These are phyloP conservation scores for Lochmaea crataegi DNA, from an alignment of 2,888 invertebrate species.

Conservation along the genomic window DNA sequence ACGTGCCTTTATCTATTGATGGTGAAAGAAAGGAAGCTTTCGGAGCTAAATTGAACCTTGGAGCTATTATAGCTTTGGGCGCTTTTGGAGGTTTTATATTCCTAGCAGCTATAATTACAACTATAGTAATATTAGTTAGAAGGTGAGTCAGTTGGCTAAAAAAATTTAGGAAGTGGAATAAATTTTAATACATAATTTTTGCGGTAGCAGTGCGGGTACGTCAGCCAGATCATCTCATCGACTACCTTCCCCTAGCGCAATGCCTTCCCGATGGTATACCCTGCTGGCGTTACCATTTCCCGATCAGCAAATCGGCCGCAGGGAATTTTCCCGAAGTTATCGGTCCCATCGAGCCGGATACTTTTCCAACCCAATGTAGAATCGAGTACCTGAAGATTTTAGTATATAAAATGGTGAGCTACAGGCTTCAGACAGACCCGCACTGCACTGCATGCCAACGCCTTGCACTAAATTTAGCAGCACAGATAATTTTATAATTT, in stretches of 20 bases:
- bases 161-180: background rate
- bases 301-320: slow-evolving; percentile 90
- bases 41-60: slow-evolving; percentile 82
- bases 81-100: slow-evolving; percentile 93
- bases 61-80: slow-evolving; percentile 88
- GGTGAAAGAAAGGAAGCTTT: slow-evolving; percentile 70
- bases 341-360: slow-evolving; percentile 84
- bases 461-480: slow-evolving; percentile 34
- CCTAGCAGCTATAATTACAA: slow-evolving; percentile 88
- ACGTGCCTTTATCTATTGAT: slow-evolving; percentile 75
- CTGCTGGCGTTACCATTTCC: slow-evolving; percentile 92
- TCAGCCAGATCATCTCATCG: slow-evolving; percentile 66
- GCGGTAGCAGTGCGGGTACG: slow-evolving; percentile 62
- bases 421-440: slow-evolving; percentile 46
- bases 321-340: slow-evolving; percentile 83
- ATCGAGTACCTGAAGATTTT: slow-evolving; percentile 51
- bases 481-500: background rate
- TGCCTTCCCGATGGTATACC: slow-evolving; percentile 89
- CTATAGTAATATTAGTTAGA: slow-evolving; percentile 80
- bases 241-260: slow-evolving; percentile 68
- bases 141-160: too few species aligned
- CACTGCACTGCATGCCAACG: slow-evolving; percentile 54
- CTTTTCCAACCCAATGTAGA: slow-evolving; percentile 86
- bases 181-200: slow-evolving; percentile 11
- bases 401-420: slow-evolving; percentile 21